Evolutionary conservation across 2,113 vertebrate genomes (phyloP).

Genomic region (Paramormyrops kingsleyae): DNA sequence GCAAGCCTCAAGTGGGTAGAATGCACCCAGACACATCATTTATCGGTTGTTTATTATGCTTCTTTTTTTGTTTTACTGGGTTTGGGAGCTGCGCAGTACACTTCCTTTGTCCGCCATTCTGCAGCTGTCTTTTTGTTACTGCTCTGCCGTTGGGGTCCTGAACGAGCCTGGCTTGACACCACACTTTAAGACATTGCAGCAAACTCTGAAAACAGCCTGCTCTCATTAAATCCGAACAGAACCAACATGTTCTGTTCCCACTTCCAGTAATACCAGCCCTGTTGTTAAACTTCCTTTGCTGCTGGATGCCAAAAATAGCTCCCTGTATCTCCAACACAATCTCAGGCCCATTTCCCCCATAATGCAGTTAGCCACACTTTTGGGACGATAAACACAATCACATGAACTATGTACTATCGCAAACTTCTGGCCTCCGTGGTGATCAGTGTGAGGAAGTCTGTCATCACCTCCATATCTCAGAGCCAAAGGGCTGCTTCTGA

Average conservation of each 20-base stretch:
- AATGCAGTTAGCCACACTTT: not conserved
- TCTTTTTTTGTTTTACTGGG: not conserved
- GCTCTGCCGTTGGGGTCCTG: not conserved
- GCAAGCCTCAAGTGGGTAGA: not conserved
- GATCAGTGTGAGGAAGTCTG: slow-evolving; percentile 47
- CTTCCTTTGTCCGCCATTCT: not conserved
- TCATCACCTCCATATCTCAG: slow-evolving; percentile 37
- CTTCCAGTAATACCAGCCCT: not conserved
- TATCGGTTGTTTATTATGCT: not conserved
- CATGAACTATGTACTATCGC: not conserved
- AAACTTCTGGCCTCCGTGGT: slow-evolving; percentile 37
- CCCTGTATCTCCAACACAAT: not conserved
- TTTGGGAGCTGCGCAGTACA: not conserved
- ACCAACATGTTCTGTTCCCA: not conserved
- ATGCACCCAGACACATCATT: not conserved
- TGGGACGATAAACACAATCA: not conserved
- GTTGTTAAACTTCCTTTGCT: not conserved
- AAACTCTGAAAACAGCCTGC: not conserved
- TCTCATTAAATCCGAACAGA: not conserved
- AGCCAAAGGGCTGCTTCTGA: not conserved
- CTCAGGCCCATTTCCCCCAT: not conserved
- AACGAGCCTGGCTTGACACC: not conserved
- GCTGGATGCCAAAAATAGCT: not conserved
- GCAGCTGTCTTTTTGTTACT: not conserved
- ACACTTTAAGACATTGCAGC: not conserved